Evolutionary conservation across 2,797 vertebrate species (phyloP), one percentile per base, ranked within the genome.

Genomic region (Cynopterus sphinx): DNA sequence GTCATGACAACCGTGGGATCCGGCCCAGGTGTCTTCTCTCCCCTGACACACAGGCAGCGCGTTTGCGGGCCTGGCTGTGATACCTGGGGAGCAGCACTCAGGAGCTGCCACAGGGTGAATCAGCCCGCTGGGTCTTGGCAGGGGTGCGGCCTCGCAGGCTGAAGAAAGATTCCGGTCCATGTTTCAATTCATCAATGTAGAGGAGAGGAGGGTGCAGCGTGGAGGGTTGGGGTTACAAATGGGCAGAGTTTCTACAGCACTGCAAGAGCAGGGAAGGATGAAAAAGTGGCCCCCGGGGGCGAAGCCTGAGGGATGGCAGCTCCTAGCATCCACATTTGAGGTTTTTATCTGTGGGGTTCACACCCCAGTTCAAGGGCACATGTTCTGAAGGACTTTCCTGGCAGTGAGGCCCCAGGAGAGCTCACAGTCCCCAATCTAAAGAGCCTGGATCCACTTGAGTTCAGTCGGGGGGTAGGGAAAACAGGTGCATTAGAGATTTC

Each of bases 1-100:
- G 92, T 83, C 97, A 98, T 98, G 97, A 97, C 97, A 97, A 97
- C 97, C 94, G 22, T 74, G 94, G 84, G 96, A 91, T 65, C 65
- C 65, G 85, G 90, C 88, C 96, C 97, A 97, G 97, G 96, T 97
- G 97, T 94, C 96, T 96, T 96, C 95, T 94, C 9, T 96, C 93
- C 96, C 79, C 90, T 85, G 87, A 97, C 91, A 97, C 79, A 55
- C 43, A 91, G 93, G 83, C 89, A 93, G 93, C 65, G 73, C 43
- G 74, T 86, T 67, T 78, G n/a, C 43, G 53, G 84, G 91, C 67
- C 65, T 46, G 88, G 79, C 83, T 85, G 68, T 90, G 97, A 85
- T 83, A 85, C 90, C 93, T 86, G 87, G 78, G 94, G 83, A 92
- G 93, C 2, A 2, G 82, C 49, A 19, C 71, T 74, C 28, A 74